Percentiles rank a stretch among this genome's conserved stretches.
These are phyloP conservation scores for Phenganax marumi DNA, from an alignment of 92 coral and sea anemone genomes.

Conservation along the genomic window DNA sequence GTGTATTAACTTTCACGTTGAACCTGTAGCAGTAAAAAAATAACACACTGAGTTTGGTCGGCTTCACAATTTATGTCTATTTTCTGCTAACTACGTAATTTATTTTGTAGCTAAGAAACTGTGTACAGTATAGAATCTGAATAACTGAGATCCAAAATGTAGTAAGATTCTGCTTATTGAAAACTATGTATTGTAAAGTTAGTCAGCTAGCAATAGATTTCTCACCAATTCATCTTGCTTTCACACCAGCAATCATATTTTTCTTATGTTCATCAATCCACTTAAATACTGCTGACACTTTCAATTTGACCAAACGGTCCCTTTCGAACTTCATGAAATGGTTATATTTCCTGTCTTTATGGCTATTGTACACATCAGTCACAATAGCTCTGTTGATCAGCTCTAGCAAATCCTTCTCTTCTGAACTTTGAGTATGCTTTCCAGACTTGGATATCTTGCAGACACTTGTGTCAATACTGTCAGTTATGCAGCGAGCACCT, in stretches of 20 bases:
- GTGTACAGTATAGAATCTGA: too few species aligned
- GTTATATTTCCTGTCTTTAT: conserved; percentile 29
- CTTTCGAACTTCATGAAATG: conserved; percentile 33
- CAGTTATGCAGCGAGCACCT: neutral
- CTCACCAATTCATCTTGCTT: conserved; percentile 5
- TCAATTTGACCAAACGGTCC: conserved; percentile 41
- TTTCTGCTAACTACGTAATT: too few species aligned
- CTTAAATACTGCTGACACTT: conserved; percentile 37
- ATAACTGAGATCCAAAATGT: too few species aligned
- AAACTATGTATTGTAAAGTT: too few species aligned
- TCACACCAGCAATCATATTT: conserved; percentile 12
- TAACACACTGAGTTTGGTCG: too few species aligned
- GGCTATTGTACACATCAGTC: conserved; percentile 24
- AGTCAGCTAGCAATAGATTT: neutral
- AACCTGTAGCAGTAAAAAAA: too few species aligned
- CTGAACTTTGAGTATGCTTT: neutral
- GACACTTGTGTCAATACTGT: neutral
- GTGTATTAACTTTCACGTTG: too few species aligned
- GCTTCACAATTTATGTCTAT: too few species aligned
- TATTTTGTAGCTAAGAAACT: too few species aligned
- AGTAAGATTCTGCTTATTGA: too few species aligned
- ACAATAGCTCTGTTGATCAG: conserved; percentile 35
- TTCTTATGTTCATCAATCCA: conserved; percentile 54
- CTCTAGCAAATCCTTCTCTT: conserved; percentile 28
- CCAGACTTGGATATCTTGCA: neutral